Conservation (phyloP, 2,888 invertebrate genomes). For the Zelleria hepariella region DNA sequence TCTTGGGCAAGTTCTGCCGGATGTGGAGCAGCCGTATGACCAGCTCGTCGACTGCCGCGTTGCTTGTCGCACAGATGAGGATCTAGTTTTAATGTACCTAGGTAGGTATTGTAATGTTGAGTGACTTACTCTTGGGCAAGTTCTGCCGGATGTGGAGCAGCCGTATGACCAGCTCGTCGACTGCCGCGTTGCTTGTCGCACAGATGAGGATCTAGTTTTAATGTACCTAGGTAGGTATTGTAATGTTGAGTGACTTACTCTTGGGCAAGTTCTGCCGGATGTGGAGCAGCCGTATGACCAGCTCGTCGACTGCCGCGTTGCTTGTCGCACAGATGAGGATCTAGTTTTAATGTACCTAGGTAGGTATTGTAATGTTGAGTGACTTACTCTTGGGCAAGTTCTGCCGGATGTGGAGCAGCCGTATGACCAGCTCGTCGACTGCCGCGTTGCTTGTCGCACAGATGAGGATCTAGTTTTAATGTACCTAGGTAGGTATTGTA, state of each 20-base stretch:
- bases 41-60: conserved; percentile 88
- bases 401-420: conserved; percentile 72
- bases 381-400: conserved; percentile 53
- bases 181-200: conserved; percentile 89
- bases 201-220: conserved; percentile 83
- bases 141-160: conserved; percentile 70
- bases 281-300: conserved; percentile 75
- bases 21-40: conserved; percentile 74
- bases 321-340: conserved; percentile 89
- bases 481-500: too few relatives aligned
- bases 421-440: conserved; percentile 81
- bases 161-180: conserved; percentile 82
- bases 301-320: conserved; percentile 88
- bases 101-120: too few relatives aligned
- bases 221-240: too few relatives aligned
- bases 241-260: conserved; percentile 44
- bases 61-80: conserved; percentile 88
- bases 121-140: conserved; percentile 51
- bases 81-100: too few relatives aligned
- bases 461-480: conserved; percentile 80
- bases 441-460: conserved; percentile 92
- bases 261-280: conserved; percentile 63
- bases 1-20: conserved; percentile 57
- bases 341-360: too few relatives aligned
- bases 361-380: too few relatives aligned